Base-by-base conservation (phyloP, 1,140 invertebrate species). In the Eueides isabella region DNA sequence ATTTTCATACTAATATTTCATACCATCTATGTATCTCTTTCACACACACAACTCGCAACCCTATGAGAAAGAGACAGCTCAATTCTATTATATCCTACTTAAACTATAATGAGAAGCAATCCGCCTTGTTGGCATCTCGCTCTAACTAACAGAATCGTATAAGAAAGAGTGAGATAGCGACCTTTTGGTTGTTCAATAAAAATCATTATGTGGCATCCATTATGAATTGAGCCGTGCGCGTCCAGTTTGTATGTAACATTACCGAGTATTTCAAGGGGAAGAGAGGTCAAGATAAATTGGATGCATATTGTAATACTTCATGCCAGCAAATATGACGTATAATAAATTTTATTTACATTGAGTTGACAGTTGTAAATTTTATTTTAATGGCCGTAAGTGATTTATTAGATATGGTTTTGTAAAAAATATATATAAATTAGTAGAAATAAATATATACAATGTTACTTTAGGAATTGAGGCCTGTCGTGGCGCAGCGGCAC, bases 91-190 rank as follows among this genome's bases (percentile, higher is more conserved):
- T 80, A 66, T 79, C 72, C 80, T 74, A 77, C 80, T 85, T 74
- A 80, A 78, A 79, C 81, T 75, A 82, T 90, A 90, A 90, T 89
- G 84, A 90, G 88, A 90, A 89, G 88, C 88, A 86, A 85, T 83
- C 81, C 81, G 84, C 83, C 84, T 85, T 85, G 78, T 80, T 83
- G 73, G 70, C 63, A 67, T 73, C 67, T 87, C 82, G 28, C 74
- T 73, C 55, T 79, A 78, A 79, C 26, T 79, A 73, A 61, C 72
- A 67, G 72, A 62, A 38, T 65, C 72, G 55, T n/a, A 68, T 61
- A 63, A 3, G 80, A 63, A 33, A 62, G 66, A 87, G 61, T 44
- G 81, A 80, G 86, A 84, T 33, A 61, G 66, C 31, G 44, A 71
- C 77, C 82, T 14, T 28, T 62, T 67, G 65, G 44, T 74, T 77